Percentiles rank a stretch among this genome's conserved stretches.
Conservation (phyloP, 2,113 vertebrate species). For the Alces alces region DNA sequence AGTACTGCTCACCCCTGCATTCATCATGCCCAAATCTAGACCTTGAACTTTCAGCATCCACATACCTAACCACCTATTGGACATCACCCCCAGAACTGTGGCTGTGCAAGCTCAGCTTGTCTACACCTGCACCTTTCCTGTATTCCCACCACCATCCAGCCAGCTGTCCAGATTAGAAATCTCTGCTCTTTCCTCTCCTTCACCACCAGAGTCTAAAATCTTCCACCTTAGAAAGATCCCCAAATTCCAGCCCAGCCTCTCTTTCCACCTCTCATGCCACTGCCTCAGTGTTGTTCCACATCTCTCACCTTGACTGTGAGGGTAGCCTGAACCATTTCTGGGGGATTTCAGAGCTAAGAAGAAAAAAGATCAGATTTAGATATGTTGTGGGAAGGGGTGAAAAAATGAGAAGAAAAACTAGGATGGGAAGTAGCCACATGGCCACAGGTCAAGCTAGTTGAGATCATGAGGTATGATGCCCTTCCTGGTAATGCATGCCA, state of each 20-base stretch:
- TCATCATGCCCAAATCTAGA: background rate
- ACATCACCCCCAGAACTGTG: background rate
- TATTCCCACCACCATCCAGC: background rate
- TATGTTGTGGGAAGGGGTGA: background rate
- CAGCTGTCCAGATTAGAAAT: background rate
- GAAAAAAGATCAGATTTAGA: background rate
- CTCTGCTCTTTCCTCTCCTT: background rate
- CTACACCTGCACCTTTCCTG: background rate
- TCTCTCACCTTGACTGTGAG: background rate
- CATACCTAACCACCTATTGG: background rate
- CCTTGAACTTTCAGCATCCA: background rate
- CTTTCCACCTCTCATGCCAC: background rate
- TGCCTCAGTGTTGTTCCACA: background rate
- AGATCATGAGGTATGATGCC: background rate
- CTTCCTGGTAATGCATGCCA: background rate
- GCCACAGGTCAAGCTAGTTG: background rate
- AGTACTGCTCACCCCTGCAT: background rate
- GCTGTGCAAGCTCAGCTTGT: background rate
- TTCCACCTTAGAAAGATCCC: background rate
- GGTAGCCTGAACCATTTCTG: background rate
- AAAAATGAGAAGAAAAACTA: background rate
- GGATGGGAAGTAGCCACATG: background rate
- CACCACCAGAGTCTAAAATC: background rate
- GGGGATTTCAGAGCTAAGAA: background rate
- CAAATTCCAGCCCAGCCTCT: background rate